Evolutionary conservation across 2,888 invertebrate genomes (phyloP).

Genomic region (Stenichneumon culpator): DNA sequence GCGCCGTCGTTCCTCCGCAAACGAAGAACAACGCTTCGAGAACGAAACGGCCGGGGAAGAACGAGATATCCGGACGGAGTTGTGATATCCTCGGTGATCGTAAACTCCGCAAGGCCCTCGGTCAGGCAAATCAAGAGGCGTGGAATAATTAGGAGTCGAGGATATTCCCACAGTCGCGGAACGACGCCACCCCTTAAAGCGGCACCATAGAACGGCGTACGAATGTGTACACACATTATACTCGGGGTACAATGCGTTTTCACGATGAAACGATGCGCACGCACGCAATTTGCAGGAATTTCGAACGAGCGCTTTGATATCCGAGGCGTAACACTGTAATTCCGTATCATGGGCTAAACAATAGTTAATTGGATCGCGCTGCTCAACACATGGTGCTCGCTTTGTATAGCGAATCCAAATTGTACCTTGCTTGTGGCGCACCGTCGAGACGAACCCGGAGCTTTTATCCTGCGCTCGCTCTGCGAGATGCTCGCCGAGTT

Average conservation of each 20-base stretch:
- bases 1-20: neutral
- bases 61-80: conserved; percentile 22
- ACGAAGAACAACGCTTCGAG: conserved; percentile 18
- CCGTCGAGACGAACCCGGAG: neutral
- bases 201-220: neutral
- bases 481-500: neutral
- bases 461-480: neutral
- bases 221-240: neutral
- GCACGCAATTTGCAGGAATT: conserved; percentile 31
- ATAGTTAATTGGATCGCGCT: conserved; percentile 37
- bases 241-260: neutral
- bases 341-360: conserved; percentile 7
- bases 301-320: conserved; percentile 5
- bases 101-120: conserved; percentile 31
- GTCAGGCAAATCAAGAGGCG: conserved; percentile 30
- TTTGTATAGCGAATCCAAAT: neutral
- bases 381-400: neutral
- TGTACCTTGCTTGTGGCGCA: neutral
- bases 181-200: conserved; percentile 4
- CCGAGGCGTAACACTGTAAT: neutral
- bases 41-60: neutral
- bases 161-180: conserved; percentile 36
- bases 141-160: conserved; percentile 43
- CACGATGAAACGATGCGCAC: conserved; percentile 13
- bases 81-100: conserved; percentile 29